phyloP scores from a whole-genome alignment of 2,797 vertebrate genomes.

The Amblyopsis hoosieri region DNA sequence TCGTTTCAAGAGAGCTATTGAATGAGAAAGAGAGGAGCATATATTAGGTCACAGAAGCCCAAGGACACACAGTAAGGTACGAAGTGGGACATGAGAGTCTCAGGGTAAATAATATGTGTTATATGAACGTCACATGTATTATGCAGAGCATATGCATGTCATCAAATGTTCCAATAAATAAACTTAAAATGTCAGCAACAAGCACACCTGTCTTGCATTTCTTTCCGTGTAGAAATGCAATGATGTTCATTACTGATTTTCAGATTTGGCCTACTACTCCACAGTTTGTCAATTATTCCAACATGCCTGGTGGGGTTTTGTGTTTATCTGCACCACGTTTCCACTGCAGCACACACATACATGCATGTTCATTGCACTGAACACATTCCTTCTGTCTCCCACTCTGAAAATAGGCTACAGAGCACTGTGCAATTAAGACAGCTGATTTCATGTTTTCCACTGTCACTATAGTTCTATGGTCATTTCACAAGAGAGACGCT shows the following conservation, averaged over 20 bases:
- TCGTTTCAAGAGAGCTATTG: too few relatives aligned
- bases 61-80: conserved; percentile 11
- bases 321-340: conserved; percentile 33
- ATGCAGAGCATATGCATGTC: not conserved
- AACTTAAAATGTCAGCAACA: too few relatives aligned
- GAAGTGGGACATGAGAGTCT: not conserved
- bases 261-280: not conserved
- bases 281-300: conserved; percentile 15
- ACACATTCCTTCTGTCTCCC: conserved; percentile 63
- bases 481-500: conserved; percentile 21
- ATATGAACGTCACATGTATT: not conserved
- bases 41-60: not conserved
- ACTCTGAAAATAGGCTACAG: conserved; percentile 49
- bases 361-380: conserved; percentile 54
- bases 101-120: too few relatives aligned
- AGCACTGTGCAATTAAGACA: conserved; percentile 46
- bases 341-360: conserved; percentile 38
- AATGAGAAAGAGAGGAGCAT: too few relatives aligned
- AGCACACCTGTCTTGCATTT: not conserved
- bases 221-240: conserved; percentile 20
- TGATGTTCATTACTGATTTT: conserved; percentile 26
- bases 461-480: conserved; percentile 10
- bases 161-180: not conserved
- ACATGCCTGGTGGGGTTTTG: not conserved
- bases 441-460: conserved; percentile 45